Evolutionary conservation across 2,113 vertebrate species (phyloP), one percentile per base, ranked within the genome.

Genomic region (Mus spicilegus): DNA sequence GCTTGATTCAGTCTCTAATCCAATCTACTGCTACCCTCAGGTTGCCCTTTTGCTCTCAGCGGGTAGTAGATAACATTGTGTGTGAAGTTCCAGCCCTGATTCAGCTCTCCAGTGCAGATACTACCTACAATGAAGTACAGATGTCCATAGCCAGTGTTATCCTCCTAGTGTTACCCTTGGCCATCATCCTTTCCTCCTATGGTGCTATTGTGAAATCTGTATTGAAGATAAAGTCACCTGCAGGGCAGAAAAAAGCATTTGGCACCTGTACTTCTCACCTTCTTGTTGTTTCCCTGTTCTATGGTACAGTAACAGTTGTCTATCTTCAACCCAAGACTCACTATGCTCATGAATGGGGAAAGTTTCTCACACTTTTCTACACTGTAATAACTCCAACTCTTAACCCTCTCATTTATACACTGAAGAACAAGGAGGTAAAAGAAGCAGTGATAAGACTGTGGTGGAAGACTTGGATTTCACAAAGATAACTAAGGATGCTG

Each of bases 381-480:
- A 95, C 95, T 54, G 94, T 97, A 19, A 69, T 94, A 67, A 97
- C 90, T 4, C 95, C 94, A 0, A 95, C 94, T 42, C 90, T 97
- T 42, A 97, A 97, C 20, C 95, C 87, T 0, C 56, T 97, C 8
- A 97, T 97, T 14, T 97, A 95, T 5, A 95, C 89, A 26, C 84
- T 96, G n/a, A 96, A 95, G 26, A 97, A 97, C 82, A 96, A 94
- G 61, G 92, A 96, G 7, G 92, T 97, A 77, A 97, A 95, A 36
- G 84, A 28, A 30, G 92, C 94, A 58, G 2, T 97, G 30, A 73
- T 39, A 46, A 95, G 94, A 72, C 28, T 96, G 28, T 51, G 39
- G 42, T 86, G 36, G 67, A 95, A 33, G 14, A 77, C 65, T 26
- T 76, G 77, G 72, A 9, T 36, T 46, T 63, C 58, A n/a, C 7